Conservation (phyloP, 2,797 vertebrate genomes). For the Novumbra hubbsi region DNA sequence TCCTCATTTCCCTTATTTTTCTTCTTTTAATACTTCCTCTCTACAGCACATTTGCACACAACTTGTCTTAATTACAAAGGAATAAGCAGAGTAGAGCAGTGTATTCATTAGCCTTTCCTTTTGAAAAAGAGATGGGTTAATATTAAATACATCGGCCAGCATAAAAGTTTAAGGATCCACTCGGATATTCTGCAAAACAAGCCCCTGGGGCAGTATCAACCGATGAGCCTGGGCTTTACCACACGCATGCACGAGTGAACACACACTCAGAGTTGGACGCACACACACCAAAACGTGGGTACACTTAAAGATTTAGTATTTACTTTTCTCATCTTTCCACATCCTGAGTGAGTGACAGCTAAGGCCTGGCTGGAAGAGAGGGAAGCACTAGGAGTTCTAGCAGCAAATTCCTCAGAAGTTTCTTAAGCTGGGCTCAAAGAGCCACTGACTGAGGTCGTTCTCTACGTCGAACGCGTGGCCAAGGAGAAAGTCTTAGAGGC, state of each 20-base stretch:
- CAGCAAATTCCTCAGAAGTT: not conserved
- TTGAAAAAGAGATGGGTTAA: slow-evolving; percentile 73
- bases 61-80: slow-evolving; percentile 67
- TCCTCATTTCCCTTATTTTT: not conserved
- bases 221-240: slow-evolving; percentile 49
- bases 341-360: slow-evolving; percentile 39
- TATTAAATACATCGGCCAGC: slow-evolving; percentile 74
- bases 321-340: slow-evolving; percentile 52
- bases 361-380: slow-evolving; percentile 4
- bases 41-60: slow-evolving; percentile 57
- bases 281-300: slow-evolving; percentile 53
- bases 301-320: slow-evolving; percentile 67
- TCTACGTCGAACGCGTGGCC: not conserved
- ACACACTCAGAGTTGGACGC: not conserved
- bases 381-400: not conserved
- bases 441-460: not conserved
- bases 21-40: slow-evolving; percentile 44
- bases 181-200: slow-evolving; percentile 73
- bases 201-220: slow-evolving; percentile 63
- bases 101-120: slow-evolving; percentile 75
- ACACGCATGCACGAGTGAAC: slow-evolving; percentile 43
- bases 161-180: slow-evolving; percentile 74
- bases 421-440: slow-evolving; percentile 6
- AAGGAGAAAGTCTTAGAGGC: not conserved
- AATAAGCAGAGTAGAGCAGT: slow-evolving; percentile 47